Percentiles rank a stretch among this genome's conserved stretches.
Evolutionary conservation across 2,113 vertebrate genomes (phyloP).

Genomic region (Alouatta palliata): DNA sequence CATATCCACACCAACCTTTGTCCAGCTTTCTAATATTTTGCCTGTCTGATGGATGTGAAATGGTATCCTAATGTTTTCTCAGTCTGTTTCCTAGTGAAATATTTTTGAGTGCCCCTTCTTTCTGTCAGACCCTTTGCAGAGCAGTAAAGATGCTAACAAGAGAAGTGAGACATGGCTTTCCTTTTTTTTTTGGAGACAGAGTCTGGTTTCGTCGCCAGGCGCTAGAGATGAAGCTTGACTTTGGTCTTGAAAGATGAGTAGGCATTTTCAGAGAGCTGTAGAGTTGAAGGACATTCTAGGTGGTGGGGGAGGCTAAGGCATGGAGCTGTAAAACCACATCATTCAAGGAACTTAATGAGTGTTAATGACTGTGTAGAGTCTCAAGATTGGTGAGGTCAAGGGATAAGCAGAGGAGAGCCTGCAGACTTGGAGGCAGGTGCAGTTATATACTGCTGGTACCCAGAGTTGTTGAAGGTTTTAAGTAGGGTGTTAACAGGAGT

Average conservation of each 20-base stretch:
- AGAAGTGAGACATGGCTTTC: background rate
- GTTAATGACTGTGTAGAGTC: background rate
- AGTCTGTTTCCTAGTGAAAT: background rate
- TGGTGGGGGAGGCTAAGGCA: background rate
- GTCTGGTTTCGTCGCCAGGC: no score
- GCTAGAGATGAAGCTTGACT: constrained; percentile 10
- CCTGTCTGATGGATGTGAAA: background rate
- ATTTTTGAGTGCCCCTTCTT: background rate
- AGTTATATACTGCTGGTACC: background rate
- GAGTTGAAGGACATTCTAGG: background rate
- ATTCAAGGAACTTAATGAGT: background rate
- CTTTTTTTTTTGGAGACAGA: no score
- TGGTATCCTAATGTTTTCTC: background rate
- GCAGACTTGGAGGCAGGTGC: background rate
- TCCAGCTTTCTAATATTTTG: background rate
- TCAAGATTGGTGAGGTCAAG: background rate
- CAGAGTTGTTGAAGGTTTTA: background rate
- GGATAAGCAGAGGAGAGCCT: background rate
- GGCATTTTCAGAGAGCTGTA: constrained; percentile 4
- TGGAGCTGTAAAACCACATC: background rate
- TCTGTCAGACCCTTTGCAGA: constrained; percentile 17
- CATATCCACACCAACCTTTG: background rate
- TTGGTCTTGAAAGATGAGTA: constrained; percentile 15
- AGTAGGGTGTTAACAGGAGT: background rate
- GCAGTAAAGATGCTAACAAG: background rate